Evolutionary conservation across 2,797 vertebrate species (phyloP).

Genomic region (Carduelis carduelis): DNA sequence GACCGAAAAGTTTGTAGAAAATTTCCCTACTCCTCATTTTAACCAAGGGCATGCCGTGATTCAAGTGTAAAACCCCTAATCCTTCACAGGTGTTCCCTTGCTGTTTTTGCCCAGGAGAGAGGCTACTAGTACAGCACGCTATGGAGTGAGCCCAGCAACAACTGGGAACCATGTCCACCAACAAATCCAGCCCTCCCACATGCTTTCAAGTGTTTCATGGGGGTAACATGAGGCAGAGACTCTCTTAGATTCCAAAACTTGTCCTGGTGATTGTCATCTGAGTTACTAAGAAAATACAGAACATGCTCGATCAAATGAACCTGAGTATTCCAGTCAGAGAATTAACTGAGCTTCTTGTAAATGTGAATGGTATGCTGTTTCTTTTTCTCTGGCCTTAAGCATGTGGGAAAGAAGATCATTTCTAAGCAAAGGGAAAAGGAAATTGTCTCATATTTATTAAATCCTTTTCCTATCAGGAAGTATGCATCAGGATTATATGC

Average conservation of each 20-base stretch:
- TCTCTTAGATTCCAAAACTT: not conserved
- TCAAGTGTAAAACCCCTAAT: not conserved
- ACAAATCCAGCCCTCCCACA: not conserved
- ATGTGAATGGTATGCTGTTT: not conserved
- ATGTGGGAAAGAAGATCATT: constrained; percentile 36
- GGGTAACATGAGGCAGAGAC: not conserved
- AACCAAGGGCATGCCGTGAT: not conserved
- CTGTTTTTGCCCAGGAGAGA: not conserved
- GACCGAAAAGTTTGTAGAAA: not conserved
- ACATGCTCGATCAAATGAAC: not conserved
- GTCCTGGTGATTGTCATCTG: not conserved
- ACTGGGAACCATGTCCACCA: not conserved
- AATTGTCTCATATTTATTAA: constrained; percentile 63
- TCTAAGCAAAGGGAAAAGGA: constrained; percentile 37
- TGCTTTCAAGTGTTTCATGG: not conserved
- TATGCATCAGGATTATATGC: constrained; percentile 54
- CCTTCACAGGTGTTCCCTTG: not conserved
- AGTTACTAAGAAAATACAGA: not conserved
- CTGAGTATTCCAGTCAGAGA: not conserved
- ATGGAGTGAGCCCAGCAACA: not conserved
- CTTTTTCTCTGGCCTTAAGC: not conserved
- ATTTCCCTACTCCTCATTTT: not conserved
- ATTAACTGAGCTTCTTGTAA: not conserved
- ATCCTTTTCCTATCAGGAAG: constrained; percentile 61
- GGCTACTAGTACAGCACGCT: not conserved